Base-by-base conservation (phyloP, 2,888 invertebrate species). In the Myopa testacea region DNA sequence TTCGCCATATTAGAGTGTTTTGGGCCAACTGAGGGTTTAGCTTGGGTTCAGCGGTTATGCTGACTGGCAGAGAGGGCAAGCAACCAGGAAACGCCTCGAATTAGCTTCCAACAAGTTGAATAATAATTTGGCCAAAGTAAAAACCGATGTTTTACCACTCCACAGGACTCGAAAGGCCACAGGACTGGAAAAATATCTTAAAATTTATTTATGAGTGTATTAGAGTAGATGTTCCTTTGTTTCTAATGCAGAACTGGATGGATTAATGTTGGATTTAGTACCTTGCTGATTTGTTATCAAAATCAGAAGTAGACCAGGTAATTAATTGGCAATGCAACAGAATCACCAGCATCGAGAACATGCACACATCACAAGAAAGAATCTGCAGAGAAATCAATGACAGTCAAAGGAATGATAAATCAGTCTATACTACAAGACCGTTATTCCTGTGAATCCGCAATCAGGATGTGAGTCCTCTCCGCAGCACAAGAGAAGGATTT, bases 381-480 rank as follows among this genome's bases (percentile, higher is more conserved):
- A 14, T 1, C 26, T 63, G 34, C 26, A 26, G 34, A 40, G 16
- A 34, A 60, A 37, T 8, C 8, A 16, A 19, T 38, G n/a, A 26
- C n/a, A 40, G 50, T 75, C 40, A 68, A 75, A 68, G 75, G 68
- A 75, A 75, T 68, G 68, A 75, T 75, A 75, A 75, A 75, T 75
- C 75, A 75, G 75, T 68, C 55, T 16, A 63, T 40, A 1, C 26
- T 26, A 40, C 50, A 12, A 12, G 40, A 58, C 38, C 58, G 68
- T 68, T 67, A 75, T 67, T 67, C 55, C 75, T 68, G 67, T 58
- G 67, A 75, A 75, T 75, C 75, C 68, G 68, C 63, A 63, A 26
- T 63, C 50, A 45, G 63, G n/a, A 73, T 63, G 52, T 26, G 40
- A 45, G 34, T 69, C 26, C 26, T 26, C 26, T 26, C 10, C n/a